These are phyloP conservation scores for Euphonia xanthogaster DNA, from an alignment of 2,797 vertebrate species.

Conservation along the genomic window DNA sequence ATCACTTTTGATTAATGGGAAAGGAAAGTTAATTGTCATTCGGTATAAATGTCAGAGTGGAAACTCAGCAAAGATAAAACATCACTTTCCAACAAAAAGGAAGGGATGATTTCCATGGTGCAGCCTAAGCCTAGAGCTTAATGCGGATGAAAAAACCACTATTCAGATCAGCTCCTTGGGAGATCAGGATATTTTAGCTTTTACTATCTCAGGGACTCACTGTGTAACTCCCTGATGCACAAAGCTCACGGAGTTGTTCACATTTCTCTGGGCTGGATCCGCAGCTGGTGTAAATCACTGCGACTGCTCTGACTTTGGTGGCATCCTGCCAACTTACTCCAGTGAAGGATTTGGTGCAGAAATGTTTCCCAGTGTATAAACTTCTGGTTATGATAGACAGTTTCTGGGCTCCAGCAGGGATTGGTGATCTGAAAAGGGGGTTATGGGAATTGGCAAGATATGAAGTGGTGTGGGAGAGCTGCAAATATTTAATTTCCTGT, in stretches of 20 bases:
- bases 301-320: background rate
- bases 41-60: conserved; percentile 4
- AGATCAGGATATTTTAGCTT: conserved; percentile 20
- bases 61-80: conserved; percentile 25
- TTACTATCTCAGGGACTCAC: background rate
- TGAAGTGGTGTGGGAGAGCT: conserved; percentile 40
- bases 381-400: conserved; percentile 55
- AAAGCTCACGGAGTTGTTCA: background rate
- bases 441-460: conserved; percentile 57
- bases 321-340: conserved; percentile 23
- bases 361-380: conserved; percentile 57
- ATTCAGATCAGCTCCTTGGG: background rate
- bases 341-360: conserved; percentile 42
- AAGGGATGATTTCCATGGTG: background rate
- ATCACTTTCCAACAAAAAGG: background rate
- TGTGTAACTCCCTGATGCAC: background rate
- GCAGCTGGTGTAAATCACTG: conserved; percentile 21
- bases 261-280: background rate
- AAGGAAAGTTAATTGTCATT: conserved; percentile 52
- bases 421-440: conserved; percentile 23
- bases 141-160: background rate
- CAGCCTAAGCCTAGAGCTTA: background rate
- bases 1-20: conserved; percentile 44
- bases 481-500: conserved; percentile 60
- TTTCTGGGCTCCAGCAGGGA: conserved; percentile 29